Evolutionary conservation across 2,797 vertebrate species (phyloP).

Genomic region (Alosa sapidissima): DNA sequence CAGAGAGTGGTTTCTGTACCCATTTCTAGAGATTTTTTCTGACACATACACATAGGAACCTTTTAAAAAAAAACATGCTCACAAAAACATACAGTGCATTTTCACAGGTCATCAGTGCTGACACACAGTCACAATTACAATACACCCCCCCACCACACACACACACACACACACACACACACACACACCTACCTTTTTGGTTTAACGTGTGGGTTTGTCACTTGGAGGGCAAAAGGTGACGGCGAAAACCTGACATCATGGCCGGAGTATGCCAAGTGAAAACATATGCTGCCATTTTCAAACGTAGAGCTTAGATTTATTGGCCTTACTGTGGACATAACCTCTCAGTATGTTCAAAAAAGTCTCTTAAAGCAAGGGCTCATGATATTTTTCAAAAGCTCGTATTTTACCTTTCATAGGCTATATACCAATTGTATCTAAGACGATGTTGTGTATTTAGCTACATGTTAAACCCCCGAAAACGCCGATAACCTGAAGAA

Average conservation of each 20-base stretch:
- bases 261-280: conserved; percentile 56
- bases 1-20: not conserved
- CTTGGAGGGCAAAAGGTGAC: conserved; percentile 60
- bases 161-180: not conserved
- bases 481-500: no score
- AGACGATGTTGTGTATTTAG: not conserved
- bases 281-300: conserved; percentile 53
- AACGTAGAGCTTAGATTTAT: conserved; percentile 59
- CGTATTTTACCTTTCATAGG: conserved; percentile 34
- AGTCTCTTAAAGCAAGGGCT: conserved; percentile 31
- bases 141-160: not conserved
- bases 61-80: not conserved
- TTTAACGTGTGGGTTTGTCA: conserved; percentile 31
- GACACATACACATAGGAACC: not conserved
- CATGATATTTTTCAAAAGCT: conserved; percentile 40
- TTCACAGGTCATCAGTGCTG: not conserved
- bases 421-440: not conserved
- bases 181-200: not conserved
- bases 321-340: conserved; percentile 55
- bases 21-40: not conserved
- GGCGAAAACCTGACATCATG: conserved; percentile 65
- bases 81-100: not conserved
- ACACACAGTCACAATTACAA: not conserved
- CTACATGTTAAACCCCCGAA: no score
- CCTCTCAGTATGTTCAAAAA: conserved; percentile 50